Base-by-base conservation (phyloP, 2,797 vertebrate species). In the Acipenser ruthenus region DNA sequence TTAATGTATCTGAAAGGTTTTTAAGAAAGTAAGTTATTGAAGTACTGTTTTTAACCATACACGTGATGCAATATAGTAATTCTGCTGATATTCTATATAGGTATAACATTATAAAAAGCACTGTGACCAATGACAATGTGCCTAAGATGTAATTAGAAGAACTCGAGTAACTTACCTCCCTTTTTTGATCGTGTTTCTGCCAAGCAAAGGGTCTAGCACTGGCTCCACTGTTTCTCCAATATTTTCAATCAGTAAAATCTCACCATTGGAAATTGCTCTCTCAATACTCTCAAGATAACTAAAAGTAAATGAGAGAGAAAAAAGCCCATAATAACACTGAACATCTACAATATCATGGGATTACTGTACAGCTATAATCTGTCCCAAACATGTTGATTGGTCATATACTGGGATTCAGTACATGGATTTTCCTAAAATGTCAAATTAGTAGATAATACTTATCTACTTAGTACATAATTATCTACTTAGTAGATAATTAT, bases 121-220 rank as follows among this genome's bases (percentile, higher is more conserved):
- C 3, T 58, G 15, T 37, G 37, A 37, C 37, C 37, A 37, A 5
- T 37, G 37, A 37, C 4, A 37, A 5, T 37, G 37, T 37, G 37
- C 37, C 37, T 5, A 37, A 37, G 37, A 37, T 37, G 37, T 37
- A 37, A 37, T 37, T 37, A 37, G 37, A 37, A 5, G 37, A 37
- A 4, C 37, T 37, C 4, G 37, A 37, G 37, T 37, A 1, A 71
- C 86, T 74, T 68, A 88, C 88, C 64, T 89, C 65, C 88, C 90
- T 77, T 87, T 89, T 68, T 84, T 90, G 65, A 81, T 81, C 0
- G 86, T 91, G 80, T 84, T 90, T 72, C 88, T 83, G 74, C 87
- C 85, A 59, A 91, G 78, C 15, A 91, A 71, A 0, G 83, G 85
- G 18, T 90, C 87, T 63, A 91, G 77, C 69, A 91, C 89, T 0